Base-by-base conservation (phyloP, 2,113 vertebrate genomes). In the Pelmatolapia mariae region DNA sequence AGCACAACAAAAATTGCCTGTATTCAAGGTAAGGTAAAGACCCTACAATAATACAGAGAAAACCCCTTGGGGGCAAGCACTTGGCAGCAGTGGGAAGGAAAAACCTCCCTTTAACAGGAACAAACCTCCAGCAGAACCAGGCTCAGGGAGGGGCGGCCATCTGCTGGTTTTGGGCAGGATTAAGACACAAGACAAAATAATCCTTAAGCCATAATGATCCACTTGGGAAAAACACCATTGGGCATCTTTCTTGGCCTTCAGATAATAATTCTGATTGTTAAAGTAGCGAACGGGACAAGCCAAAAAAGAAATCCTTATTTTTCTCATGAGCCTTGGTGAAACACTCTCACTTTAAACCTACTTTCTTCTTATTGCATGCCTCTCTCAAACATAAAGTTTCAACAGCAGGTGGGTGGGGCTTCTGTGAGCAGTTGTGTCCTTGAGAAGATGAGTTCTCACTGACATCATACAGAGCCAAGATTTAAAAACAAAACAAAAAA, bases 121-220 rank as follows among this genome's bases (percentile, higher is more conserved):
- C 31, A 36, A 63, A 19, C 59, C 29, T 7, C 59, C 59, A 63
- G 59, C 59, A 33, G 59, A 63, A 63, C 1, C 59, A 61, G 59
- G 0, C 16, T 63, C 16, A 33, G 4, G 16, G 16, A 33, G 29
- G 29, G 29, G 16, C 59, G 0, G 59, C 59, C 29, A 33, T 19
- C 59, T 63, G 59, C 57, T 61, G 57, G 6, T 19, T 59, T 61
- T 61, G 57, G 57, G 33, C 57, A 33, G 29, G 3, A 63, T 63
- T 63, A 63, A 63, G 59, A 63, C 57, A 33, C 15, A 61, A 33
- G 29, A 61, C 8, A 61, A 61, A 61, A 61, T 1, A 61, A 61
- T 29, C 15, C 57, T 61, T 61, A 61, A 61, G 0, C 57, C 29
- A 33, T 61, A 61, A 61, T 61, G 0, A 61, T 61, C 16, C 29